phyloP scores from a whole-genome alignment of 1,140 invertebrate genomes.

The Proctacanthus coquilletti region DNA sequence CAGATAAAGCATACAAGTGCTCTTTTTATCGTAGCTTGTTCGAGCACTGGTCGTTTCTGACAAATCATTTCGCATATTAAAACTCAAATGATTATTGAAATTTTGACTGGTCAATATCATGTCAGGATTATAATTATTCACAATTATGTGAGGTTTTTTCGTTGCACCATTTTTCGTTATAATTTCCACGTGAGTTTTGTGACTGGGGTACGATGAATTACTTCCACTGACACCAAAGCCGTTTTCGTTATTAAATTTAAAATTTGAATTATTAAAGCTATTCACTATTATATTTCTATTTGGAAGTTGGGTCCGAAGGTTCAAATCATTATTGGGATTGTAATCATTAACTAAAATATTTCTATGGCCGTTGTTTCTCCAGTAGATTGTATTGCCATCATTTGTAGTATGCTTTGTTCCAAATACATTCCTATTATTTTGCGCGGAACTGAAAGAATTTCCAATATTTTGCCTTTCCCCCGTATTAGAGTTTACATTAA shows the following conservation, averaged over 20 bases:
- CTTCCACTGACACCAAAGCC: neutral
- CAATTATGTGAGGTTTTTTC: slow-evolving; percentile 30
- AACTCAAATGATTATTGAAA: slow-evolving; percentile 13
- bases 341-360: slow-evolving; percentile 30
- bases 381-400: too few relatives aligned
- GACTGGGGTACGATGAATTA: slow-evolving; percentile 30
- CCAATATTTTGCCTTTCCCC: too few relatives aligned
- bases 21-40: slow-evolving; percentile 39
- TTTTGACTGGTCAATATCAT: slow-evolving; percentile 20
- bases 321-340: slow-evolving; percentile 17
- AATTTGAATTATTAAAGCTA: slow-evolving; percentile 9
- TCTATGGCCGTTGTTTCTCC: too few relatives aligned
- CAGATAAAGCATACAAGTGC: slow-evolving; percentile 80
- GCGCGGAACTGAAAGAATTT: too few relatives aligned
- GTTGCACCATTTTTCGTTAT: slow-evolving; percentile 42
- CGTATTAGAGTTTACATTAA: slow-evolving; percentile 10
- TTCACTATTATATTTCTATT: slow-evolving; percentile 13
- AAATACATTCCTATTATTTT: neutral
- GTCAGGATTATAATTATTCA: slow-evolving; percentile 30
- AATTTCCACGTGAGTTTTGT: slow-evolving; percentile 44
- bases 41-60: slow-evolving; percentile 37
- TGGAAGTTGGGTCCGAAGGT: slow-evolving; percentile 9
- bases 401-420: too few relatives aligned
- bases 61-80: slow-evolving; percentile 7
- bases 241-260: too few relatives aligned